Evolutionary conservation across 2,797 vertebrate species (phyloP), one percentile per base, ranked within the genome.

Genomic region (Eupleurogrammus muticus): DNA sequence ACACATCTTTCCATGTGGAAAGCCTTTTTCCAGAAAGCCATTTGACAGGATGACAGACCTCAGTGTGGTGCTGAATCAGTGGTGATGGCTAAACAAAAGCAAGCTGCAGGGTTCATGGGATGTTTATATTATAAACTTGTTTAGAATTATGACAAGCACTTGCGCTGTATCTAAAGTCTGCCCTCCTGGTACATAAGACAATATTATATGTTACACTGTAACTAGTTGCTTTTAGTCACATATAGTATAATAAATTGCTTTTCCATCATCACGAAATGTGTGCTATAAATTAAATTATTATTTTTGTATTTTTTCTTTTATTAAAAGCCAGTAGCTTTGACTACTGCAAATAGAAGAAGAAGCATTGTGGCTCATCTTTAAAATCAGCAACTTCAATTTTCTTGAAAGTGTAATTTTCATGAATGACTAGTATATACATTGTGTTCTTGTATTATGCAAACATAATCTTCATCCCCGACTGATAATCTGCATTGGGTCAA

Each of bases 21-120:
- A 34, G 42, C 55, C 42, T 55, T 74, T 77, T 75, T 84, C 76
- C 81, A 79, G 70, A 77, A 86, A 88, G 62, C 51, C 13, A 60
- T 77, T 70, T 81, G 82, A 79, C 83, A 84, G 73, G 58, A 82
- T 86, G 89, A 85, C 81, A 87, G 73, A 75, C 51, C 74, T 78
- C 81, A 57, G 51, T 64, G 64, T 76, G 77, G 59, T 34, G 62
- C 70, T 19, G 9, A 66, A 50, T 51, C 75, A 70, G 65, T 38
- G 36, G 6, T 67, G 71, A 70, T 65, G 56, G 70, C 46, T 79
- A 82, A 83, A 83, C 64, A 81, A 87, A 87, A 79, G 74, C 61
- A 84, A 66, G 67, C 74, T 66, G 66, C 47, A 46, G 61, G 51
- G 58, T 62, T 71, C 50, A 60, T 20, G 24, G 73, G 73, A 59